Evolutionary conservation across 2,888 invertebrate genomes (phyloP), one percentile per base, ranked within the genome.

Genomic region (Sarcophaga variegata): DNA sequence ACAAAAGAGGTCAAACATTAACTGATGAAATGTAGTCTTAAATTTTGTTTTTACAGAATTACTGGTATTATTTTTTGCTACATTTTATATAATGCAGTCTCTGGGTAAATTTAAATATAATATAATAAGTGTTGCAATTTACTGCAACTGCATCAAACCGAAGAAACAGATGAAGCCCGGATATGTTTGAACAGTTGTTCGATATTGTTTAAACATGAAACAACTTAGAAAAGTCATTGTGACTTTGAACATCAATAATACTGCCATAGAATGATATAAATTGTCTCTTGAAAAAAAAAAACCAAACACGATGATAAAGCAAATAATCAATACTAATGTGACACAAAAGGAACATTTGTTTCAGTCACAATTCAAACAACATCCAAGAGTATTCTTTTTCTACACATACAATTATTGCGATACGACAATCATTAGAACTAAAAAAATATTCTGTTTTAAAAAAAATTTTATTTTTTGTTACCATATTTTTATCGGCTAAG

Each of bases 221-320:
- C 77, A 76, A 80, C 74, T 81, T 84, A 71, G 84, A 81, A 81
- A 79, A 87, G 87, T 84, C 84, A 87, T 87, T 87, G 81, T 86
- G 60, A 62, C 70, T 49, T 84, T 54, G 72, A 74, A 70, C 84
- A 72, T 67, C 77, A 81, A 83, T 78, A 77, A 63, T 75, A 71
- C 81, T 83, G 80, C 77, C 83, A 81, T 64, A 86, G 83, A 76
- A 62, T 37, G 71, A 59, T 72, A 77, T 77, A 77, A 81, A 72
- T 60, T 64, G 78, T 80, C 62, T 37, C 37, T 37, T 45, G 25
- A 85, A 71, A 81, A 77, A n/a, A n/a, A 81, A 83, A 81, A 83
- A 84, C 75, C 84, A 87, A 87, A 81, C 70, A 83, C 22, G 20
- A 77, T 86, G 83, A 87, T 84, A 80, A 64, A 70, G 81, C 80